Conservation (phyloP, 2,113 vertebrate genomes). For the Misgurnus anguillicaudatus region DNA sequence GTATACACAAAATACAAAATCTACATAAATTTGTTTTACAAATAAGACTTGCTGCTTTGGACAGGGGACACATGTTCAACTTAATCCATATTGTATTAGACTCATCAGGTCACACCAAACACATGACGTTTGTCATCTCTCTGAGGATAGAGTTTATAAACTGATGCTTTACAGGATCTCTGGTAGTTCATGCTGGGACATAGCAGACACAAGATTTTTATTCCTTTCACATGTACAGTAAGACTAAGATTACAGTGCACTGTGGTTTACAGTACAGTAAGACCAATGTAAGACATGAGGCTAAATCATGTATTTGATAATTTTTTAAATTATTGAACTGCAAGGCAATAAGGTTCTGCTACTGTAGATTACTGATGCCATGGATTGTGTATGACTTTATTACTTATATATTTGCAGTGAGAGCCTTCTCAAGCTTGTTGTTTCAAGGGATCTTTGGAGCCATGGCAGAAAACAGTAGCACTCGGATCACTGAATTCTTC, state of each 20-base stretch:
- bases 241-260: background rate
- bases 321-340: no score
- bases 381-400: background rate
- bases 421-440: background rate
- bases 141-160: background rate
- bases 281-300: background rate
- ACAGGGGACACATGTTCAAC: no score
- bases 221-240: background rate
- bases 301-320: no score
- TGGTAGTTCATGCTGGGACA: background rate
- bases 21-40: no score
- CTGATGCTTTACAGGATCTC: background rate
- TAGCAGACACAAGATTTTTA: background rate
- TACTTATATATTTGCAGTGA: constrained; percentile 19
- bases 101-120: background rate
- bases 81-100: no score
- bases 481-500: constrained; percentile 41
- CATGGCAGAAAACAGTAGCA: constrained; percentile 33
- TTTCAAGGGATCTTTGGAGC: background rate
- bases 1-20: no score
- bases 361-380: no score
- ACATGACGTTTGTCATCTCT: background rate
- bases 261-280: background rate
- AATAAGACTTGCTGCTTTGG: no score
- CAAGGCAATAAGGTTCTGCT: no score